Conservation (phyloP, 2,888 invertebrate genomes). For the Polylopha cassiicola region DNA sequence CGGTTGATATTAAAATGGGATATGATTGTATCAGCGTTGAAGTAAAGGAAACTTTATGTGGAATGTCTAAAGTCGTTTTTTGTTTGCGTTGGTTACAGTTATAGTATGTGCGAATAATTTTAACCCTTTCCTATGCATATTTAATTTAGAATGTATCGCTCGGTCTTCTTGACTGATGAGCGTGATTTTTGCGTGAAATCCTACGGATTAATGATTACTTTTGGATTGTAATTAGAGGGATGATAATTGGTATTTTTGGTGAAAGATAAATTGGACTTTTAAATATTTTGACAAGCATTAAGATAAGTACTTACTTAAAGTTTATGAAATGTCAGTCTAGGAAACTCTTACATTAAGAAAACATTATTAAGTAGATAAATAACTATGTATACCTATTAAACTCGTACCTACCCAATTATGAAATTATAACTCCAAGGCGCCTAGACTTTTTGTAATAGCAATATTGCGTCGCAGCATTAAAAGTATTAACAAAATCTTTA, state of each 20-base stretch:
- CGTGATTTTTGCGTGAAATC: conserved; percentile 30
- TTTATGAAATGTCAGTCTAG: neutral
- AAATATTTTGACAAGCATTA: conserved; percentile 6
- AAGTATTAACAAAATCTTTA: too few relatives aligned
- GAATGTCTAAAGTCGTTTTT: neutral
- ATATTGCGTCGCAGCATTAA: neutral
- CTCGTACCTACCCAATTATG: too few relatives aligned
- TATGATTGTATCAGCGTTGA: neutral
- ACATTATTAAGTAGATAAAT: too few relatives aligned
- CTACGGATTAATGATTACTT: conserved; percentile 16
- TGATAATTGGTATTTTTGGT: conserved; percentile 9
- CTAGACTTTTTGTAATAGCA: conserved; percentile 3
- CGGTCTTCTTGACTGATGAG: conserved; percentile 54
- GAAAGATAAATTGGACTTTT: too few relatives aligned
- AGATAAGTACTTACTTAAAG: neutral
- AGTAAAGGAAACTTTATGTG: neutral
- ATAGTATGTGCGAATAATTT: conserved; percentile 1
- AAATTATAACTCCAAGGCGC: too few relatives aligned
- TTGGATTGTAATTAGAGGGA: conserved; percentile 16
- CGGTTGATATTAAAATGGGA: neutral
- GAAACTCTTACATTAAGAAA: too few relatives aligned
- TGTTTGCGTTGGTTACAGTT: neutral
- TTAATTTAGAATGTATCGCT: conserved; percentile 43
- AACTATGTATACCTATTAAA: too few relatives aligned
- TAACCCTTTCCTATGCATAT: conserved; percentile 52